Percentiles rank a stretch among this genome's conserved stretches.
Conservation (phyloP, 2,888 invertebrate genomes). For the Tineola bisselliella region DNA sequence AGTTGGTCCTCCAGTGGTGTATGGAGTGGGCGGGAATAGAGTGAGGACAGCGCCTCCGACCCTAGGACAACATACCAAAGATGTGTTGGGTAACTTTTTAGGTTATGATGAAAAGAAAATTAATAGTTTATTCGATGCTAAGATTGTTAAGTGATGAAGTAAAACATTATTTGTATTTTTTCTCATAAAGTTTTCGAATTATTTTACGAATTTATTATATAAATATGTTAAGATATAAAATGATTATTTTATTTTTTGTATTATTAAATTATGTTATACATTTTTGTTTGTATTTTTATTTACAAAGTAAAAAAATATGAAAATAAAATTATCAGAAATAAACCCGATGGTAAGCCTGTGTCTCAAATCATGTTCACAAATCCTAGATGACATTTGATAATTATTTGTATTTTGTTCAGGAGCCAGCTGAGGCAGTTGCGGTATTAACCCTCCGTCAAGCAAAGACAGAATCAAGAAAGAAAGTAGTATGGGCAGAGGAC, state of each 20-base stretch:
- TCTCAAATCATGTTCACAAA: too few relatives aligned
- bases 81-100: constrained; percentile 75
- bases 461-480: constrained; percentile 61
- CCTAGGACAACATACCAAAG: constrained; percentile 87
- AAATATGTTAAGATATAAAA: too few relatives aligned
- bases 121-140: constrained; percentile 57
- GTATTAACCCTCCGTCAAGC: constrained; percentile 45
- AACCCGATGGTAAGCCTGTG: too few relatives aligned
- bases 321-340: too few relatives aligned
- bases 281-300: too few relatives aligned
- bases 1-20: constrained; percentile 88
- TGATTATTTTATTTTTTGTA: too few relatives aligned
- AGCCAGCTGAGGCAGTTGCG: constrained; percentile 38
- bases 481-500: constrained; percentile 89
- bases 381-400: too few relatives aligned
- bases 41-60: constrained; percentile 81
- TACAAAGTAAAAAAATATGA: too few relatives aligned
- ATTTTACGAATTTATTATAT: too few relatives aligned
- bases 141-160: constrained; percentile 31
- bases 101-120: constrained; percentile 71
- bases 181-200: too few relatives aligned
- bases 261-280: too few relatives aligned
- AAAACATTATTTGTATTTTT: too few relatives aligned
- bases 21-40: constrained; percentile 75
- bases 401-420: constrained; percentile 22